phyloP scores from a whole-genome alignment of 2,797 vertebrate species.

The Ara ararauna region DNA sequence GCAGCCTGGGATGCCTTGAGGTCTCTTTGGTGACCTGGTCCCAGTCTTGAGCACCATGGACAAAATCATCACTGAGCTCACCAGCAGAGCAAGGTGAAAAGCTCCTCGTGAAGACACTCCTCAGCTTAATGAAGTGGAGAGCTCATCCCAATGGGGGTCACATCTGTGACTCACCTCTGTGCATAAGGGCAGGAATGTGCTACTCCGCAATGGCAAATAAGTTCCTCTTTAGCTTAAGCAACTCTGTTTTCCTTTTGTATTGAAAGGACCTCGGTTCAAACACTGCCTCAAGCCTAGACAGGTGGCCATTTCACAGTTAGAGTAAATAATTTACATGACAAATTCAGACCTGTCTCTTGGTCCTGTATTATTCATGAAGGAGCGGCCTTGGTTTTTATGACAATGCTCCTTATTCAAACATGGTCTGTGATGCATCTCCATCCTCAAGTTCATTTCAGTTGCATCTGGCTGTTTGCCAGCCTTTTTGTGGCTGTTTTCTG shows the following conservation, averaged over 20 bases:
- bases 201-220: neutral
- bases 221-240: neutral
- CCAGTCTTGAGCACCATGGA: neutral
- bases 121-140: fast-evolving
- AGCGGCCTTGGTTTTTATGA: neutral
- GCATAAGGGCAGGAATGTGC: fast-evolving
- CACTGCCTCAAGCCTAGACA: neutral
- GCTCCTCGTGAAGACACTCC: neutral
- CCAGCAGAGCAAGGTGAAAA: neutral
- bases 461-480: constrained; percentile 31
- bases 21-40: neutral
- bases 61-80: neutral
- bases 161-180: too few relatives aligned
- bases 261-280: neutral
- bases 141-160: neutral
- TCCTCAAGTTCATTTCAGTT: neutral
- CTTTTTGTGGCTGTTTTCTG: constrained; percentile 12
- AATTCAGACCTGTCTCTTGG: constrained; percentile 43
- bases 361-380: constrained; percentile 61
- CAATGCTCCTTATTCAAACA: constrained; percentile 28
- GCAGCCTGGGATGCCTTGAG: neutral
- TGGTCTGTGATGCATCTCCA: neutral
- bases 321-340: constrained; percentile 64
- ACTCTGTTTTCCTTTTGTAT: neutral
- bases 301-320: constrained; percentile 6